Evolutionary conservation across 2,888 invertebrate genomes (phyloP).

Genomic region (Acleris literana): DNA sequence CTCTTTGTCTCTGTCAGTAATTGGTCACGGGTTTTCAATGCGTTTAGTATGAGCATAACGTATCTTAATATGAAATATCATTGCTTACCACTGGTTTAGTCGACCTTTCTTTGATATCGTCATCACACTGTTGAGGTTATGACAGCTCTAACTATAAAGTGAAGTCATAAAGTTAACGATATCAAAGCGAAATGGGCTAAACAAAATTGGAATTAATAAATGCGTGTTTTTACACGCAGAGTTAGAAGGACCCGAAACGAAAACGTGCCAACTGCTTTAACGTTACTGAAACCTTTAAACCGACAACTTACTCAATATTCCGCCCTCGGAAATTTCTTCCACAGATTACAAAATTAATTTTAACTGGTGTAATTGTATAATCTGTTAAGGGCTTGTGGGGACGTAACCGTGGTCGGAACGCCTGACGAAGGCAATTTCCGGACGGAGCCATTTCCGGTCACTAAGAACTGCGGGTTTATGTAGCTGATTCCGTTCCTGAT

Average conservation of each 20-base stretch:
- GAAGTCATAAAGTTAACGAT: too few relatives aligned
- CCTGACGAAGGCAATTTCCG: conserved; percentile 36
- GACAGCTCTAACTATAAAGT: too few relatives aligned
- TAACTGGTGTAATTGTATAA: conserved; percentile 23
- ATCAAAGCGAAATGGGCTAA: too few relatives aligned
- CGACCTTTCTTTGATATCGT: too few relatives aligned
- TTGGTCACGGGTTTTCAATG: too few relatives aligned
- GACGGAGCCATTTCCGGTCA: conserved; percentile 31
- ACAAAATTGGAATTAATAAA: too few relatives aligned
- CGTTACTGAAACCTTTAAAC: background rate
- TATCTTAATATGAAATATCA: too few relatives aligned
- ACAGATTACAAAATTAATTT: conserved; percentile 18
- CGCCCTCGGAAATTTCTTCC: background rate
- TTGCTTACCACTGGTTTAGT: too few relatives aligned
- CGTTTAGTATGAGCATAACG: too few relatives aligned
- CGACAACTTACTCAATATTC: conserved; percentile 1
- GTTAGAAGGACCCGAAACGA: background rate
- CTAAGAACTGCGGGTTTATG: conserved; percentile 22
- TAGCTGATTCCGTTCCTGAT: conserved; percentile 12
- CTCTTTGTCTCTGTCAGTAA: too few relatives aligned
- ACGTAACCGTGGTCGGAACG: conserved; percentile 17
- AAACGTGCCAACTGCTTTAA: background rate
- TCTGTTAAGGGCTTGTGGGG: conserved; percentile 19
- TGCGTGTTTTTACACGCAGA: too few relatives aligned
- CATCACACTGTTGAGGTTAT: too few relatives aligned